phyloP scores from a whole-genome alignment of 1,140 invertebrate genomes.

The Acromyrmex echinatior region DNA sequence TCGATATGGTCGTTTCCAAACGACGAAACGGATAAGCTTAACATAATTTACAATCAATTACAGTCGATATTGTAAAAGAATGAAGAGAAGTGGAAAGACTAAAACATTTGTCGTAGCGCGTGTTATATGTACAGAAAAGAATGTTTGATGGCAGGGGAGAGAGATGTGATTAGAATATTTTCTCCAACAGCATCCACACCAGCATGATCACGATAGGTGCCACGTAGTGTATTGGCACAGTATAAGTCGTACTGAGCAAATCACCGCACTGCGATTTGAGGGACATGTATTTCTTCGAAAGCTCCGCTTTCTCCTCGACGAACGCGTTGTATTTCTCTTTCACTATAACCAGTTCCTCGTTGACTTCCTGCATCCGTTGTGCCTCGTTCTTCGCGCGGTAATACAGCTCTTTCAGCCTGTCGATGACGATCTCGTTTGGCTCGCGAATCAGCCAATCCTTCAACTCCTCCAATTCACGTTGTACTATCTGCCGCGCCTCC shows the following conservation, averaged over 20 bases:
- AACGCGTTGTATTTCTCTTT: conserved; percentile 86
- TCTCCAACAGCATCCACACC: conserved; percentile 84
- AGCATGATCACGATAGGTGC: conserved; percentile 81
- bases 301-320: conserved; percentile 85
- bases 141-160: conserved; percentile 27
- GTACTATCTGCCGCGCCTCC: conserved; percentile 76
- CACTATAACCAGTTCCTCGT: conserved; percentile 86
- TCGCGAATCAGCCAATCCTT: conserved; percentile 80
- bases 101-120: not conserved
- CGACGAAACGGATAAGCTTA: conserved; percentile 1
- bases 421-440: conserved; percentile 74
- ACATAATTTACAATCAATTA: conserved; percentile 20
- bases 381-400: conserved; percentile 83
- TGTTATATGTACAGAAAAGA: conserved; percentile 25
- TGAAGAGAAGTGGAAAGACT: conserved; percentile 28
- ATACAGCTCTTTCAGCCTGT: conserved; percentile 79
- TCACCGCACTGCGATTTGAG: conserved; percentile 83
- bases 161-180: conserved; percentile 81
- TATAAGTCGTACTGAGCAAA: conserved; percentile 81
- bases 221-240: conserved; percentile 85
- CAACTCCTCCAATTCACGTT: conserved; percentile 78
- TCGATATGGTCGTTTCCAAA: not conserved
- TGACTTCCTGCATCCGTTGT: conserved; percentile 83
- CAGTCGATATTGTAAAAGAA: conserved; percentile 24
- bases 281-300: conserved; percentile 83